Base-by-base conservation (phyloP, 2,113 vertebrate genomes). In the Microtus oregoni region DNA sequence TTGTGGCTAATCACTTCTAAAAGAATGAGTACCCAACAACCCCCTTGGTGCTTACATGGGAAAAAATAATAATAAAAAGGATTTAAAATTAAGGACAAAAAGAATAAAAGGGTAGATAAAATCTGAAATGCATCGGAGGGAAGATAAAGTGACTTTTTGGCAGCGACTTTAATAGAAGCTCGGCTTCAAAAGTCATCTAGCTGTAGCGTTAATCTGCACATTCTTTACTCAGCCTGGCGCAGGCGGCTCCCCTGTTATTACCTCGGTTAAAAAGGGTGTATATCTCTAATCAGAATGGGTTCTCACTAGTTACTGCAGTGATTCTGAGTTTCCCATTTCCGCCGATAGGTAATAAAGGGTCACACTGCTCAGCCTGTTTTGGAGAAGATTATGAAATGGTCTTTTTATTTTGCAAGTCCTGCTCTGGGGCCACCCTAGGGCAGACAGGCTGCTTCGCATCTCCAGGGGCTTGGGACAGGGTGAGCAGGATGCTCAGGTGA, bases 61-160 rank as follows among this genome's bases (percentile, higher is more conserved):
- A 91, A 98, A 95, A 98, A 98, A 97, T 91, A 96, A 96, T 97
- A 97, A 97, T 96, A 98, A 97, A 94, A 98, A 89, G 85, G 97
- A 38, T 85, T 97, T 98, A 97, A 98, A 97, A 98, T 98, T 96
- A 97, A 96, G 94, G 97, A 97, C 92, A 95, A 97, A 92, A 83
- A 55, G 90, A 97, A 97, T 97, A 98, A 98, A 97, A 98, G 94
- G 97, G 97, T 77, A 98, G 98, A 98, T 98, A 97, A 97, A 94
- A 97, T 97, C 63, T 95, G 94, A 97, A 88, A 91, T 89, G 61
- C 38, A 52, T 85, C 61, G 28, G 95, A 97, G 96, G 94, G 93
- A 89, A 95, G 89, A 97, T 63, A 96, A 98, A 96, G 5, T 94
- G 95, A 26, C n/a, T 89, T 97, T 98, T 86, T 98, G 93, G 93